Evolutionary conservation across 2,797 vertebrate species (phyloP).

Genomic region (Hypotaenidia philippensis): DNA sequence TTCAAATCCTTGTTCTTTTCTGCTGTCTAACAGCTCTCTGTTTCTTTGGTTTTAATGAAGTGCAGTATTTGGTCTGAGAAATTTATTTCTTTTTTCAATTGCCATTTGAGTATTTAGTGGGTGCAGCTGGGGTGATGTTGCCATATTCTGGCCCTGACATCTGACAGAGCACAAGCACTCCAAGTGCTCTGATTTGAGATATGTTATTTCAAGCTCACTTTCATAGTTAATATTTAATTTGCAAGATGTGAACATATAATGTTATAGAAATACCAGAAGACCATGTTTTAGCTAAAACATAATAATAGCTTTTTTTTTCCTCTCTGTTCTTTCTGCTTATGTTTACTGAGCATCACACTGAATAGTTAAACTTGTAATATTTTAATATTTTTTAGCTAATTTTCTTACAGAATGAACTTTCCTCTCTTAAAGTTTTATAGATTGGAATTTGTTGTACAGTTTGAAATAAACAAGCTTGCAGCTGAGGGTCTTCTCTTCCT

Average conservation of each 20-base stretch:
- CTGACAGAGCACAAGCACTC: not conserved
- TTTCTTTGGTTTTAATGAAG: not conserved
- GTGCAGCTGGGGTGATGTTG: not conserved
- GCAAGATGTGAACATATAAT: not conserved
- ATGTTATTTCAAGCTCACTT: constrained; percentile 20
- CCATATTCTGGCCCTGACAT: not conserved
- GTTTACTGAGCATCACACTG: not conserved
- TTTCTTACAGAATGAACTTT: not conserved
- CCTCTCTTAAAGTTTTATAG: not conserved
- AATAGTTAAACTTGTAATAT: not conserved
- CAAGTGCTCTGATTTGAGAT: not conserved
- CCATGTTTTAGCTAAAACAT: not conserved
- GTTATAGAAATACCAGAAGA: not conserved
- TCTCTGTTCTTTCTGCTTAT: not conserved
- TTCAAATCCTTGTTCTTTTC: not conserved
- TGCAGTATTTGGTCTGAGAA: constrained; percentile 16
- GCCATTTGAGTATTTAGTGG: not conserved
- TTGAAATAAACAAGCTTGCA: not conserved
- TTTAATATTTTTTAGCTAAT: not conserved
- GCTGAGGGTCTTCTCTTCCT: not conserved
- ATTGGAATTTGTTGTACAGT: not conserved
- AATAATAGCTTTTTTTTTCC: not conserved
- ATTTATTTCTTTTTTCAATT: not conserved
- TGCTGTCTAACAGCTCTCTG: not conserved
- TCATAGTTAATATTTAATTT: constrained; percentile 3